Conservation (phyloP, 2,113 vertebrate genomes). For the Sula dactylatra region DNA sequence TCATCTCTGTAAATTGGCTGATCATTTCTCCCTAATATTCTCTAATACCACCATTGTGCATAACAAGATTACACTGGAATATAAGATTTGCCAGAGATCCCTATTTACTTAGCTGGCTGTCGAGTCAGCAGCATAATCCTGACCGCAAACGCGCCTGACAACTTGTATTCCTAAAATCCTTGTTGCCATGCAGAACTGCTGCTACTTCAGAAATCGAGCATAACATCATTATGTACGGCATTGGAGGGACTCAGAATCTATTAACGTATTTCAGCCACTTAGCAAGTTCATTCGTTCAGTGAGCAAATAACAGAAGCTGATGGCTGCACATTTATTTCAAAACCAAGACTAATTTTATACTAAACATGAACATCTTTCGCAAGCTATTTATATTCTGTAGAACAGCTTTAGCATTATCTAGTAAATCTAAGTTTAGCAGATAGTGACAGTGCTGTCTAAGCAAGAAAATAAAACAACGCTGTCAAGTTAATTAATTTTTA, state of each 20-base stretch:
- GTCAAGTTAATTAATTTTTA: constrained; percentile 48
- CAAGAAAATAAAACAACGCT: constrained; percentile 43
- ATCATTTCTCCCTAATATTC: background rate
- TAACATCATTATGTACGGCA: background rate
- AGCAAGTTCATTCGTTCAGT: background rate
- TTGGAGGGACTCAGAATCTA: background rate
- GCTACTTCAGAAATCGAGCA: background rate
- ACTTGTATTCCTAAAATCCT: background rate
- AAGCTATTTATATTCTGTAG: constrained; percentile 13
- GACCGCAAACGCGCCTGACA: background rate
- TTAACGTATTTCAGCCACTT: background rate
- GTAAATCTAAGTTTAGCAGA: constrained; percentile 16
- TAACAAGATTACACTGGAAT: background rate
- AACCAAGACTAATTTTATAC: background rate
- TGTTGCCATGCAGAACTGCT: background rate
- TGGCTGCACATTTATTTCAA: background rate
- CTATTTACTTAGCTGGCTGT: background rate
- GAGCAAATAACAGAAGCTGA: background rate
- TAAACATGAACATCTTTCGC: background rate
- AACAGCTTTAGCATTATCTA: background rate
- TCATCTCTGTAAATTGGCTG: background rate
- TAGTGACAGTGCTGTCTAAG: constrained; percentile 34
- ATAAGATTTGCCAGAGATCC: constrained; percentile 7
- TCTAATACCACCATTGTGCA: background rate
- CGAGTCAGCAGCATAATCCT: constrained; percentile 6